Conservation (phyloP, 2,113 vertebrate genomes). For the Sinosuthora webbiana region DNA sequence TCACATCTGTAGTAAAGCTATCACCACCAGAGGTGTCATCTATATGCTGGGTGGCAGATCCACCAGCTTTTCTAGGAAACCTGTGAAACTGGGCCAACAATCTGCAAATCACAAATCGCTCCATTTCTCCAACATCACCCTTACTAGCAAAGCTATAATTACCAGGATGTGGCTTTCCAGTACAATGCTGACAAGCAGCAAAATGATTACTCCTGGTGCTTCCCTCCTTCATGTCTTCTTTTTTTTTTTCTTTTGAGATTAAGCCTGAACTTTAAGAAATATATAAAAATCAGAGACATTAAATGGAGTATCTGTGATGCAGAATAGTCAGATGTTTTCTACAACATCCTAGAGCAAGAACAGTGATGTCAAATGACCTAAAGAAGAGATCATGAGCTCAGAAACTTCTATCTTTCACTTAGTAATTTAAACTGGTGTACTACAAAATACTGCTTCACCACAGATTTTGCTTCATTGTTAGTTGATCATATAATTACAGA, state of each 20-base stretch:
- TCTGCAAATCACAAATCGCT: neutral
- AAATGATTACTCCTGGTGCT: neutral
- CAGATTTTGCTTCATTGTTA: neutral
- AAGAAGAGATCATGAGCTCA: neutral
- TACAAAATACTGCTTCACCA: neutral
- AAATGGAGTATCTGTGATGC: neutral
- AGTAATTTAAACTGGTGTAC: neutral
- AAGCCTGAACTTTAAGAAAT: neutral
- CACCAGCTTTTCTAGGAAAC: constrained; percentile 1
- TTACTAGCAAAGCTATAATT: neutral
- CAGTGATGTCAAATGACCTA: neutral
- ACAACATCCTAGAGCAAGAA: neutral
- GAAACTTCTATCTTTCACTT: neutral
- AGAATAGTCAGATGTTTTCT: neutral
- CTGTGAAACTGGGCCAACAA: neutral
- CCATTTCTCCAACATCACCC: neutral
- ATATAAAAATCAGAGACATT: neutral
- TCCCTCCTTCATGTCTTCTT: neutral
- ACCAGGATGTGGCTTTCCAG: neutral
- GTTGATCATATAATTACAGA: neutral
- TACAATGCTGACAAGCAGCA: neutral
- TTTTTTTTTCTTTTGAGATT: neutral
- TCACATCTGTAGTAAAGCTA: neutral
- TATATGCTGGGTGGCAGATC: neutral
- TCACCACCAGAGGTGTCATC: neutral